A percentile compares a stretch with the other conserved stretches of the same genome.
These are phyloP conservation scores for Protomyctophum bolini DNA, from an alignment of 2,113 vertebrate genomes.

Conservation along the genomic window DNA sequence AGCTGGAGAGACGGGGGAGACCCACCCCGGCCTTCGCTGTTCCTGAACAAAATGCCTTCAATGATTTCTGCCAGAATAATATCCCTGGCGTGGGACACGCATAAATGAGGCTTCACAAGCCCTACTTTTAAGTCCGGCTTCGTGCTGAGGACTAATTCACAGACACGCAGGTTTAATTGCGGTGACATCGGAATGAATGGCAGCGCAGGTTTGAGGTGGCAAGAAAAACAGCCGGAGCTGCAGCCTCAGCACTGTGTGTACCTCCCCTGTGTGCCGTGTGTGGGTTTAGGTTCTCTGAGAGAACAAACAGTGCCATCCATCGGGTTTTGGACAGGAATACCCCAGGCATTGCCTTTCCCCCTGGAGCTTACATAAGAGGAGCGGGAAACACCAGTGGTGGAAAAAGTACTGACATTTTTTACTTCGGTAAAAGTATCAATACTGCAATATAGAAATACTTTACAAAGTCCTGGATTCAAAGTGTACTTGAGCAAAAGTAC, in stretches of 20 bases:
- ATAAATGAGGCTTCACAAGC: conserved; percentile 29
- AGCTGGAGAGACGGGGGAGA: too few relatives aligned
- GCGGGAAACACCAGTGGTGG: too few relatives aligned
- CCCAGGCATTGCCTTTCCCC: conserved; percentile 37
- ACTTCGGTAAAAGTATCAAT: too few relatives aligned
- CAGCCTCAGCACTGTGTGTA: conserved; percentile 30
- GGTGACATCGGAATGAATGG: conserved; percentile 51
- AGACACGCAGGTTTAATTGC: conserved; percentile 55
- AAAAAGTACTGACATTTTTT: too few relatives aligned
- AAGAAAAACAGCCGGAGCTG: conserved; percentile 57
- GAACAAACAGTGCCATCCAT: conserved; percentile 51
- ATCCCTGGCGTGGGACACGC: too few relatives aligned
- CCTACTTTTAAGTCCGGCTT: conserved; percentile 34
- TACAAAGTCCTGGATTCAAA: too few relatives aligned
- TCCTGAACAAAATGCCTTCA: too few relatives aligned
- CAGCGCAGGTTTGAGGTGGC: conserved; percentile 61
- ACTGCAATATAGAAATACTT: too few relatives aligned
- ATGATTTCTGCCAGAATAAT: too few relatives aligned
- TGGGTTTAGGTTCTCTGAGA: conserved; percentile 57
- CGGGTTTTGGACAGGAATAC: conserved; percentile 45
- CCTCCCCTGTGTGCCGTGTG: conserved; percentile 13
- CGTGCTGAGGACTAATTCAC: conserved; percentile 51
- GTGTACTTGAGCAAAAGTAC: too few relatives aligned
- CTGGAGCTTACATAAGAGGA: conserved; percentile 47
- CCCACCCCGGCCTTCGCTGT: too few relatives aligned